Evolutionary conservation across 2,797 vertebrate genomes (phyloP), one percentile per base, ranked within the genome.

Genomic region (Neomorphus geoffroyi): DNA sequence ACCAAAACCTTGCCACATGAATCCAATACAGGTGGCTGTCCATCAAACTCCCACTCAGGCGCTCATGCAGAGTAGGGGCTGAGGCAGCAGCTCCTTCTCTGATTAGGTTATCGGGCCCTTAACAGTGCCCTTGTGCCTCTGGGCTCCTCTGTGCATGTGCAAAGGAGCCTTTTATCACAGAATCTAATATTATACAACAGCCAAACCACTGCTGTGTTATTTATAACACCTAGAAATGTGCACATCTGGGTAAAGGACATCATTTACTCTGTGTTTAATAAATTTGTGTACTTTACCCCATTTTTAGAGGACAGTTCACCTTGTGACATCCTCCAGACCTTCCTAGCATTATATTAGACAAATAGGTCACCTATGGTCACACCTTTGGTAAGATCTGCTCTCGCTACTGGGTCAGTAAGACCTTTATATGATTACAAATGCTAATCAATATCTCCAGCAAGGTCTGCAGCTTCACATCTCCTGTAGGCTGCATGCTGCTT

Each of bases 221-320:
- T 80, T 78, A 24, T 30, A 1, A 33, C 16, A 53, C 30, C 35
- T 45, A 45, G 32, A 74, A 61, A 43, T 78, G 9, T 18, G 6
- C 10, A 18, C 0, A 0, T 61, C 61, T 37, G 12, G 33, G 22
- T 32, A 80, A 73, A 46, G 50, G 18, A 26, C 3, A 4, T 13
- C 56, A 48, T 5, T 7, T 11, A n/a, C 4, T 3, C 2, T 15
- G 17, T 70, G 11, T 53, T 92, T 57, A 69, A 65, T 26, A 19
- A 33, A 51, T 54, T 51, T 32, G 4, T 48, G 46, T 72, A 18
- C 13, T 19, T 82, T 46, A 28, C 18, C 13, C 24, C 1, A 2
- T 12, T 48, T 84, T 77, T 80, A 32, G 14, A 57, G 73, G 8
- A 11, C 45, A 64, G 5, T 27, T 85, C 10, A 35, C 22, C 43